phyloP scores from a whole-genome alignment of 2,797 vertebrate genomes.

The Propithecus perrieri region DNA sequence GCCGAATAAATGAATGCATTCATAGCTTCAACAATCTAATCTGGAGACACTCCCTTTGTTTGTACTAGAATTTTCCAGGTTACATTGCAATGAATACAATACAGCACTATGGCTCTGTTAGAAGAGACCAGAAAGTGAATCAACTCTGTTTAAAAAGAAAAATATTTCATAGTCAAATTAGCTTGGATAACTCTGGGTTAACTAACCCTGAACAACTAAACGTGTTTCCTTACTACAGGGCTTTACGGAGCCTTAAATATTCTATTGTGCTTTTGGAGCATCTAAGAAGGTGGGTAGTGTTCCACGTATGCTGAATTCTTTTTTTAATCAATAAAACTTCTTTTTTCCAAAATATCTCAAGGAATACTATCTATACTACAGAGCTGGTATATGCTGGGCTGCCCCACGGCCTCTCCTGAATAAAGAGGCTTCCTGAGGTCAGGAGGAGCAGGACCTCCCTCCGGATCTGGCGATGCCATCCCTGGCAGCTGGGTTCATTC shows the following conservation, averaged over 20 bases:
- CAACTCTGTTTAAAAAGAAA: neutral
- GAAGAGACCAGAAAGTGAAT: neutral
- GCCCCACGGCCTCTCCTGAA: accelerated
- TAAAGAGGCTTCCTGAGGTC: neutral
- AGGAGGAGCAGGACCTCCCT: neutral
- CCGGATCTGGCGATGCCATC: neutral
- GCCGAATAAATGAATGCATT: neutral
- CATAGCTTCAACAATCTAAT: neutral
- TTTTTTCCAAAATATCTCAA: neutral
- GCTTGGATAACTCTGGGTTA: neutral
- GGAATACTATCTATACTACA: neutral
- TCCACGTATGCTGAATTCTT: neutral
- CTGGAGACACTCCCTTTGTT: neutral
- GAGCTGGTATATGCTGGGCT: neutral
- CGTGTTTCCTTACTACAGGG: neutral
- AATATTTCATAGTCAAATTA: neutral
- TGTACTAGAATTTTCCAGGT: neutral
- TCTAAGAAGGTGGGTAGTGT: neutral
- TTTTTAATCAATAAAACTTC: neutral
- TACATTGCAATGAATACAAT: neutral
- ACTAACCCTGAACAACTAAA: accelerated
- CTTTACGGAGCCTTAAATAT: neutral
- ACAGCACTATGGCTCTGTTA: neutral
- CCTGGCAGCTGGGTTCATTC: accelerated
- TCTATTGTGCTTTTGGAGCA: neutral